Conservation (phyloP, 2,797 vertebrate species). For the Mormyrops boulengeri region DNA sequence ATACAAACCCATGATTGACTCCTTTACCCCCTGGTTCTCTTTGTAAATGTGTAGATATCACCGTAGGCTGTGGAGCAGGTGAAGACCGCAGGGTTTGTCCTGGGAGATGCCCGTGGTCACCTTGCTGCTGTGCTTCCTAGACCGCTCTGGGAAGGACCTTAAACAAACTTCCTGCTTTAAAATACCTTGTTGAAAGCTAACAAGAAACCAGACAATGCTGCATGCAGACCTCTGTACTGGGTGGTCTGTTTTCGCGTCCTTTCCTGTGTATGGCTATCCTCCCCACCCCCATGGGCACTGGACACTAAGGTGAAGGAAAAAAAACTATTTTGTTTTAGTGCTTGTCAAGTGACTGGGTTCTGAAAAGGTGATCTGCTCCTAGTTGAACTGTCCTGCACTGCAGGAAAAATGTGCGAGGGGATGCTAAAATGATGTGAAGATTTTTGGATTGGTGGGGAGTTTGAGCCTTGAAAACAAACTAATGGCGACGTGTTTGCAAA, state of each 20-base stretch:
- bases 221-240: background rate
- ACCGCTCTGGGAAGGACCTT: background rate
- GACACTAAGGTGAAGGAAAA: background rate
- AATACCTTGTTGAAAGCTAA: background rate
- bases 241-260: background rate
- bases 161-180: constrained; percentile 2
- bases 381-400: background rate
- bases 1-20: constrained; percentile 23
- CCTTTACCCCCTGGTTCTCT: background rate
- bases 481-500: background rate
- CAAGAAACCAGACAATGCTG: background rate
- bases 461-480: background rate
- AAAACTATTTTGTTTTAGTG: background rate
- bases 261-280: background rate
- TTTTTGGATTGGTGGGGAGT: background rate
- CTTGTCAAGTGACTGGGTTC: background rate
- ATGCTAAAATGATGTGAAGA: background rate
- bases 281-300: background rate
- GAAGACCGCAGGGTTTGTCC: constrained; percentile 28
- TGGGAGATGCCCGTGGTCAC: constrained; percentile 23
- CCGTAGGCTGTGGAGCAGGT: constrained; percentile 36
- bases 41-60: constrained; percentile 61
- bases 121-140: constrained; percentile 29
- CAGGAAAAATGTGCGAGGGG: background rate
- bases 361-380: background rate